Percentiles rank a stretch among this genome's conserved stretches.
These are phyloP conservation scores for Lasioglossum vierecki DNA, from an alignment of 2,888 invertebrate genomes.

Conservation along the genomic window DNA sequence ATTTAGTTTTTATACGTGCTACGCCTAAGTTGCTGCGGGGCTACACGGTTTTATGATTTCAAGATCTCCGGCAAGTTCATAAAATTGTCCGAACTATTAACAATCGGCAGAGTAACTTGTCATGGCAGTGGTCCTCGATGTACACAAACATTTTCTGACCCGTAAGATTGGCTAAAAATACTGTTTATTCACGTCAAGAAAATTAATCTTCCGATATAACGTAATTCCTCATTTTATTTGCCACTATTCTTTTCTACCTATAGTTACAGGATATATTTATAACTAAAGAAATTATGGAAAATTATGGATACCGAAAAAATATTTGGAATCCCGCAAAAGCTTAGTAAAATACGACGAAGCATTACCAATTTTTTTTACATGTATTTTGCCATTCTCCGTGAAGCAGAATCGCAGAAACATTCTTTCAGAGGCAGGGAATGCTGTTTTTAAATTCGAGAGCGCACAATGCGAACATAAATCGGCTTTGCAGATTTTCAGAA, in stretches of 20 bases:
- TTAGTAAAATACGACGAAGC: neutral
- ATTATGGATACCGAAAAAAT: neutral
- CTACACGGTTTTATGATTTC: neutral
- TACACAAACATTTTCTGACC: neutral
- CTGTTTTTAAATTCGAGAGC: neutral
- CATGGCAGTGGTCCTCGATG: neutral
- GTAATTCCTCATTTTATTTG: neutral
- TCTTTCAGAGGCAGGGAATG: neutral
- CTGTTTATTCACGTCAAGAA: neutral
- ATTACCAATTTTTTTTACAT: neutral
- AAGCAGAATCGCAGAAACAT: neutral
- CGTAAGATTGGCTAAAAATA: neutral
- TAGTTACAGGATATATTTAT: too few species aligned
- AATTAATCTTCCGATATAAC: neutral
- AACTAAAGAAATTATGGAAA: too few species aligned
- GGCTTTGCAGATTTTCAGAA: neutral
- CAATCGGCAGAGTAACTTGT: neutral
- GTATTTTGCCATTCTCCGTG: neutral
- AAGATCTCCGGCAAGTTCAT: neutral
- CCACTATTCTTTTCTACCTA: neutral
- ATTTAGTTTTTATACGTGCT: neutral
- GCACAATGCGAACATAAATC: neutral
- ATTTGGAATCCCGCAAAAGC: neutral
- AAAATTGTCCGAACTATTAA: neutral
- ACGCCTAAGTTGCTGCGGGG: too few species aligned